Percentiles rank a stretch among this genome's conserved stretches.
These are phyloP conservation scores for Gnatocerus cornutus DNA, from an alignment of 2,888 invertebrate genomes.

Conservation along the genomic window DNA sequence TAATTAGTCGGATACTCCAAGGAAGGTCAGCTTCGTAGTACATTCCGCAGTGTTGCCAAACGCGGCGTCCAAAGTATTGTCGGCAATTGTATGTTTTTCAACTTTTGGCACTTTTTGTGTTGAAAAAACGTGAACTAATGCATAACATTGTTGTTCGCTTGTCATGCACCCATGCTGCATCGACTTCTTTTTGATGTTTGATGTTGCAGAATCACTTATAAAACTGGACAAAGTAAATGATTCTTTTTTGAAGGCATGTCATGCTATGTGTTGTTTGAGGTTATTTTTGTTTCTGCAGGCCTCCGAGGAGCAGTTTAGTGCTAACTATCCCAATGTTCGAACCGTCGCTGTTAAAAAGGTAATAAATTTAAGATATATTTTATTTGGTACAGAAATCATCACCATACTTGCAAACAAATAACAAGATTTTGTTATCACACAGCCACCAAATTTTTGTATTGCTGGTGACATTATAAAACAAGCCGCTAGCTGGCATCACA, in stretches of 20 bases:
- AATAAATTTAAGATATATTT: conserved; percentile 54
- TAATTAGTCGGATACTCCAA: conserved; percentile 56
- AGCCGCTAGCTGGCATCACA: conserved; percentile 18
- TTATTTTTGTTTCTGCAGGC: conserved; percentile 73
- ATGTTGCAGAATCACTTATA: conserved; percentile 49
- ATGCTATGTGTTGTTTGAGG: conserved; percentile 64
- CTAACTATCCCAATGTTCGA: conserved; percentile 85
- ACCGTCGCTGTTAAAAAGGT: conserved; percentile 91
- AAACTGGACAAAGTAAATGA: conserved; percentile 47
- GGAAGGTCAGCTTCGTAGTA: conserved; percentile 51
- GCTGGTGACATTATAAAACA: conserved; percentile 28
- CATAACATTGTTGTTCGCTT: conserved; percentile 49
- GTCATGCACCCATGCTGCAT: conserved; percentile 48
- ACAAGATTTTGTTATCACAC: conserved; percentile 18
- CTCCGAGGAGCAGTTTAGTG: conserved; percentile 79
- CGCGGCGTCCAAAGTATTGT: conserved; percentile 1
- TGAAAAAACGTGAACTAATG: conserved; percentile 26
- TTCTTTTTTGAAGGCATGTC: conserved; percentile 55
- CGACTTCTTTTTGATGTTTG: conserved; percentile 51
- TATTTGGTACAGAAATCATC: conserved; percentile 6
- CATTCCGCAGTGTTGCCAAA: conserved; percentile 17
- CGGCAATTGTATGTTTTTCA: conserved; percentile 19
- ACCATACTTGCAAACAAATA: conserved; percentile 2
- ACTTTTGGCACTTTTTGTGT: not conserved
- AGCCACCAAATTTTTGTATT: conserved; percentile 8